Evolutionary conservation across 2,113 vertebrate species (phyloP).

Genomic region (Lethenteron camtschaticum): DNA sequence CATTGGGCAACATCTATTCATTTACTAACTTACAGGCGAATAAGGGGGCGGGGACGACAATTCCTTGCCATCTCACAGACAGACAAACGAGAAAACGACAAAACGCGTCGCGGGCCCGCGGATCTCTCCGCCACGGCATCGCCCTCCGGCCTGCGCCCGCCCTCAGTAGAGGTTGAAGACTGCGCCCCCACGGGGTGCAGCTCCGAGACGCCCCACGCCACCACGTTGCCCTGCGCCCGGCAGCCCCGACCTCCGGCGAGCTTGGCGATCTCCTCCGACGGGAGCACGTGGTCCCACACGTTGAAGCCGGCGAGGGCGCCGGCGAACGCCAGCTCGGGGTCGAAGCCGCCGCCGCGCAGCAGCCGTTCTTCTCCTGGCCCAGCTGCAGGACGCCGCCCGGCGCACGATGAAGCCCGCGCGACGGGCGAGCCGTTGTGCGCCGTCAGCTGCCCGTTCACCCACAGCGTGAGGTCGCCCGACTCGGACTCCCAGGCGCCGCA

Average conservation of each 20-base stretch:
- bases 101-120: too few relatives aligned
- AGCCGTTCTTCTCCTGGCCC: conserved; percentile 59
- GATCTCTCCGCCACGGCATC: too few relatives aligned
- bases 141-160: too few relatives aligned
- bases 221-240: conserved; percentile 36
- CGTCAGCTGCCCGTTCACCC: conserved; percentile 31
- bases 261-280: conserved; percentile 26
- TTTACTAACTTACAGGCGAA: too few relatives aligned
- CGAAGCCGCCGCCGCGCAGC: conserved; percentile 39
- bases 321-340: conserved; percentile 42
- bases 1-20: too few relatives aligned
- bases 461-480: conserved; percentile 32
- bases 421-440: conserved; percentile 16
- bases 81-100: too few relatives aligned
- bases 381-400: conserved; percentile 50
- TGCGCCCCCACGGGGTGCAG: conserved; percentile 48
- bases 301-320: conserved; percentile 80
- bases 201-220: conserved; percentile 75
- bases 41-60: too few relatives aligned
- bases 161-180: too few relatives aligned
- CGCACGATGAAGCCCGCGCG: conserved; percentile 29
- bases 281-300: conserved; percentile 54
- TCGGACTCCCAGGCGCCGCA: conserved; percentile 51
- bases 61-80: too few relatives aligned
- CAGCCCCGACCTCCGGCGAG: conserved; percentile 25